Evolutionary conservation across 2,113 vertebrate genomes (phyloP), one percentile per base, ranked within the genome.

Genomic region (Suricata suricatta): DNA sequence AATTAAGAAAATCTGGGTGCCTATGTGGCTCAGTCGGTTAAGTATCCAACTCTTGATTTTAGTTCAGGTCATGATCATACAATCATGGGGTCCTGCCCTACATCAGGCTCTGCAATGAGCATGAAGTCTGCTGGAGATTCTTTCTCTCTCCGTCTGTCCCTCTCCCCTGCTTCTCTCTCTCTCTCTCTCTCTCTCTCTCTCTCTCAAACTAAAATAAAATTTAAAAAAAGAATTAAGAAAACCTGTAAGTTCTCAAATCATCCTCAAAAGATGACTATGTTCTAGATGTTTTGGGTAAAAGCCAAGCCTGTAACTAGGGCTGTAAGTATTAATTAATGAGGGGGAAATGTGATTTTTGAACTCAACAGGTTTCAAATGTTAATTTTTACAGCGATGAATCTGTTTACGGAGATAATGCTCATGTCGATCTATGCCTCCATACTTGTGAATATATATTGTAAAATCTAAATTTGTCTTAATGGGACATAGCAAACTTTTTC

Each of bases 341-440:
- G 33, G 87, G 97, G 15, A 76, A 98, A 97, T 90, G 63, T 57
- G 92, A 84, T 97, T 98, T 94, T 97, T 97, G 57, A 68, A 90
- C 79, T 96, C 96, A 98, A 85, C 63, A 95, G 87, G 90, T 38
- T 69, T 85, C 25, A 83, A 17, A 77, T 94, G 35, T 90, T 96
- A 89, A 50, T 91, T 97, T 96, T 80, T 90, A 68, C 38, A 93
- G 47, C 60, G 74, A 88, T 87, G 21, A 97, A 86, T 97, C 29
- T 96, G 95, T 71, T 82, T 91, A 27, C 33, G 31, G 27, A 90
- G 66, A 35, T 97, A 85, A 97, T 91, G 76, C 5, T 57, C 95
- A 81, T 84, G 84, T 97, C 97, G 47, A n/a, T 63, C 1, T 41
- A 21, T n/a, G 7, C 93, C 83, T 98, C 87, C 91, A 98, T 94